Conservation (phyloP, 2,113 vertebrate genomes). For the Gobiocypris rarus region DNA sequence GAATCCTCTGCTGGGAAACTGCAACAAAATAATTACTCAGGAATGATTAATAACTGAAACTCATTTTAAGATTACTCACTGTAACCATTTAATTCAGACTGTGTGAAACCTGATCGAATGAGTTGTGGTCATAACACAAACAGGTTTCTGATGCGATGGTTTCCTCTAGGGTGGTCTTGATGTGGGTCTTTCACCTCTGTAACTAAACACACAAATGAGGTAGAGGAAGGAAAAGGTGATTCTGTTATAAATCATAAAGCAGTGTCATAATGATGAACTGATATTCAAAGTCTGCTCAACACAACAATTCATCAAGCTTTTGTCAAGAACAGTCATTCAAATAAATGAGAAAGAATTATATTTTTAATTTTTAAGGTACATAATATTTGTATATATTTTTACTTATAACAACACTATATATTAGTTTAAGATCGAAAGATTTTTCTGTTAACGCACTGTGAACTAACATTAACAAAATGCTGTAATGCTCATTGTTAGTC, state of each 20-base stretch:
- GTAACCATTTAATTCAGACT: neutral
- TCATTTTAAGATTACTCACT: neutral
- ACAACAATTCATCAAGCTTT: too few relatives aligned
- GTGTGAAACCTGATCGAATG: neutral
- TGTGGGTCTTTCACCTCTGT: slow-evolving; percentile 8
- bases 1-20: neutral
- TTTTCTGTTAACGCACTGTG: too few relatives aligned
- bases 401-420: too few relatives aligned
- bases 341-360: too few relatives aligned
- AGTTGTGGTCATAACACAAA: neutral
- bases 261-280: neutral
- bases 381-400: too few relatives aligned
- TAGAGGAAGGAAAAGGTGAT: neutral
- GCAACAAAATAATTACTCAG: neutral
- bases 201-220: neutral
- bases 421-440: too few relatives aligned
- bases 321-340: too few relatives aligned
- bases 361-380: too few relatives aligned
- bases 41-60: slow-evolving; percentile 22
- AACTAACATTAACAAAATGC: too few relatives aligned
- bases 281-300: neutral
- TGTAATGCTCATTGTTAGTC: too few relatives aligned
- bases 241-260: neutral
- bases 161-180: slow-evolving; percentile 12
- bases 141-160: neutral